Evolutionary conservation across 2,797 vertebrate genomes (phyloP), one percentile per base, ranked within the genome.

Genomic region (Sebastes steindachneri): DNA sequence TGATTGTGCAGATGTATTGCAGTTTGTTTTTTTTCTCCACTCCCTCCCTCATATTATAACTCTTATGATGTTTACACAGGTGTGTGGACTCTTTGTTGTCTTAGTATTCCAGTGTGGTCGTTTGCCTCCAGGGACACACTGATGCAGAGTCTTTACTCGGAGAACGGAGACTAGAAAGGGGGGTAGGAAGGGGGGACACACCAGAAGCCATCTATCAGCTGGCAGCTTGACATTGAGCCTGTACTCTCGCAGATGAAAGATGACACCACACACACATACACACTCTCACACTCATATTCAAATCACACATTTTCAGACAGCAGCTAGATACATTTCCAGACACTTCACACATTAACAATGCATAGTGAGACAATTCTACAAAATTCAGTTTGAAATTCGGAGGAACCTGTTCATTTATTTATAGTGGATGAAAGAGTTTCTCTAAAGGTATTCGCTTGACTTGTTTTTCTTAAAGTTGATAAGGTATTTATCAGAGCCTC

Each of bases 331-430:
- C 59, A 57, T 77, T 84, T 77, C 29, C 74, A 75, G 83, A 77
- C 74, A 60, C 76, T 73, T 76, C 58, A 17, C 29, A 41, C 73
- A 86, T 92, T 87, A 90, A 77, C 68, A 85, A 86, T 89, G 77
- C 63, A 87, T 57, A 35, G 68, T 21, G 73, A 83, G 79, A 75
- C 79, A 80, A 81, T 82, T 70, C 84, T 84, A 8, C 76, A 66
- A 87, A 79, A 84, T 90, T 91, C 79, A 77, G 77, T 90, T 92
- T 87, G 90, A 93, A 89, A 85, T 68, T 83, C 70, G 4, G 53
- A 76, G n/a, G 57, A 84, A 35, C 17, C 41, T 80, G 68, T 69
- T 92, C 12, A 79, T 88, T 92, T 87, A 91, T 91, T 92, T 58
- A 90, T 89, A 5, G 26, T 19, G 35, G 74, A 82, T 90, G 73